Percentiles rank a stretch among this genome's conserved stretches.
Conservation (phyloP, 2,113 vertebrate genomes). For the Pituophis catenifer region DNA sequence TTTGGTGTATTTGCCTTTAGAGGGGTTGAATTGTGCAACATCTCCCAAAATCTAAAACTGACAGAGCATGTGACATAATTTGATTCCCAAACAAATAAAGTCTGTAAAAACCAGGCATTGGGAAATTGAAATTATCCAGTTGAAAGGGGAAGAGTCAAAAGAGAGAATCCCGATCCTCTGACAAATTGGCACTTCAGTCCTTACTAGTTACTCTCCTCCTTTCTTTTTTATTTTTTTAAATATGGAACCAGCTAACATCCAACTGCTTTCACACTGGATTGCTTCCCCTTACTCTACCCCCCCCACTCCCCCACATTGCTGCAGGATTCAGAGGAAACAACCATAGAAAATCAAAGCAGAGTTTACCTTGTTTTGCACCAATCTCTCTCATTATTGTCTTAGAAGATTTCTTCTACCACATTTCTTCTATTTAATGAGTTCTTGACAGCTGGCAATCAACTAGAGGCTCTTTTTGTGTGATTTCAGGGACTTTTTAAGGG, state of each 20-base stretch:
- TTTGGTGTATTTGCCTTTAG: background rate
- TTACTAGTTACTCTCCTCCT: background rate
- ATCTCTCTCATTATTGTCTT: constrained; percentile 45
- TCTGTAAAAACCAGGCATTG: background rate
- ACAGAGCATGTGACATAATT: background rate
- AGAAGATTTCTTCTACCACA: constrained; percentile 56
- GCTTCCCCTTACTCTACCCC: background rate
- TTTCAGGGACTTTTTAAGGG: background rate
- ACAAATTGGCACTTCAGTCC: background rate
- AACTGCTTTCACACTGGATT: constrained; percentile 12
- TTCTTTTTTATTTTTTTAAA: background rate
- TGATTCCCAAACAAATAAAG: constrained; percentile 35
- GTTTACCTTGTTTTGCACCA: constrained; percentile 23
- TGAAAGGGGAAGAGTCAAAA: background rate
- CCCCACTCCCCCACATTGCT: background rate
- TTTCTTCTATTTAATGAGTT: constrained; percentile 58
- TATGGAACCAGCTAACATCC: background rate
- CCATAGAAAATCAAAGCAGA: fast-evolving
- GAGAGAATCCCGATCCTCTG: background rate
- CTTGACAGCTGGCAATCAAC: constrained; percentile 52
- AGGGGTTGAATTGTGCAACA: fast-evolving
- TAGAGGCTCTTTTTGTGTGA: background rate
- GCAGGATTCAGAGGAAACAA: background rate
- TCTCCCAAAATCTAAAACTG: background rate
- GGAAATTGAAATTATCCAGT: background rate